Evolutionary conservation across 2,113 vertebrate genomes (phyloP), one percentile per base, ranked within the genome.

Genomic region (Aegithalos caudatus): DNA sequence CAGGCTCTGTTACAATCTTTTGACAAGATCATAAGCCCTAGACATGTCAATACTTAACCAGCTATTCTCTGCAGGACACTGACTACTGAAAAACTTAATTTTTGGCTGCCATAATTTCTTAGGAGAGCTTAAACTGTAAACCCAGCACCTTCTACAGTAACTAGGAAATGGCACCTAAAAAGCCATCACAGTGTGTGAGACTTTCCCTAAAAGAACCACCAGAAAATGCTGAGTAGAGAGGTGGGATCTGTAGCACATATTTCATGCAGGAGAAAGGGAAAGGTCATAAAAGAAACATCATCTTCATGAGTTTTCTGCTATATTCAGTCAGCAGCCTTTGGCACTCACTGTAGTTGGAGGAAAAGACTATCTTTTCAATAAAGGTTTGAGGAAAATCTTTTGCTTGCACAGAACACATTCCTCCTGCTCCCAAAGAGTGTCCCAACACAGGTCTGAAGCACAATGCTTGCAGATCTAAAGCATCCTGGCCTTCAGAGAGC

Each of bases 371-470:
- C 5, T 78, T 57, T 78, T 67, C 40, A 35, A 4, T 47, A 19
- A 1, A 37, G 6, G 9, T 71, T 79, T 74, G 51, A 81, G 40
- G 54, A 69, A 70, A 53, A 51, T 8, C 1, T 12, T 56, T 60
- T 77, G 14, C 37, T 48, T 62, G 44, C 60, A 91, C 38, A 48
- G 10, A 76, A 21, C 13, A 9, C 9, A 8, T 51, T 35, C 6
- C 27, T 54, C 40, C 53, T 76, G 15, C 40, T 82, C 27, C 33
- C 13, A 11, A 33, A 27, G 40, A 38, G 15, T 7, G 7, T 54
- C 71, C 22, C 27, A 64, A 1, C 20, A 21, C 0, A 1, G 12
- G 12, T 14, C 6, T 48, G 47, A 74, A 45, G 28, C 3, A 0
- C 9, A 27, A 1, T 42, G 11, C 33, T 48, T 35, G 6, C 29